phyloP scores from a whole-genome alignment of 2,888 invertebrate genomes.

The Pristionchus arcanus region DNA sequence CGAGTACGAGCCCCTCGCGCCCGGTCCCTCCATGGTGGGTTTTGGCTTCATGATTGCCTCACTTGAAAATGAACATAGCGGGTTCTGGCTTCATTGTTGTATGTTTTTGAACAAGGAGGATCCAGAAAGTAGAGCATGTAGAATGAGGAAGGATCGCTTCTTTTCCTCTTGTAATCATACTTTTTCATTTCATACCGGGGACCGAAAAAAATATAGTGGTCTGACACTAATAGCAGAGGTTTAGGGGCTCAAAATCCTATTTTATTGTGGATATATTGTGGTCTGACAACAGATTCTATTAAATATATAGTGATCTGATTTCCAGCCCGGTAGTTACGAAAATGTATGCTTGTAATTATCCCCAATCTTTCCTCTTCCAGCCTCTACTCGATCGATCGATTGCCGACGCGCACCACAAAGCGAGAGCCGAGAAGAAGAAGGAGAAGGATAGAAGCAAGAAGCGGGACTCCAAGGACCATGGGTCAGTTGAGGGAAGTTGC shows the following conservation, averaged over 20 bases:
- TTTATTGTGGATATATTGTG: too few relatives aligned
- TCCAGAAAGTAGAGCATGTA: neutral
- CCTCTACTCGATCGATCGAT: slow-evolving; percentile 18
- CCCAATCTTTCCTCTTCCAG: neutral
- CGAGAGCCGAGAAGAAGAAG: neutral
- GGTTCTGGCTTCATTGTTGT: too few relatives aligned
- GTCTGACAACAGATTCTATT: too few relatives aligned
- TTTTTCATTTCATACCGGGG: too few relatives aligned
- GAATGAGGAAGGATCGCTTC: neutral
- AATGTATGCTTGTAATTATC: too few relatives aligned
- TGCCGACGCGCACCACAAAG: neutral
- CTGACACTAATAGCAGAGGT: too few relatives aligned
- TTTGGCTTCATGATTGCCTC: neutral
- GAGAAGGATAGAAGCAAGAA: neutral
- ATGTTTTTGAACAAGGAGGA: too few relatives aligned
- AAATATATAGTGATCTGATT: too few relatives aligned
- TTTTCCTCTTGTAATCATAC: neutral
- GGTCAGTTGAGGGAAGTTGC: neutral
- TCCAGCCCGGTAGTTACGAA: too few relatives aligned
- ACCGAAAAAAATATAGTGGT: too few relatives aligned
- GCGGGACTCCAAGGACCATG: neutral
- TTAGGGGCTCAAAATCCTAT: too few relatives aligned
- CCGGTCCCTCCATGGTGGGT: slow-evolving; percentile 25
- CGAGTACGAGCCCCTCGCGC: slow-evolving; percentile 23
- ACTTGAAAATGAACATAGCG: too few relatives aligned